Conservation (phyloP, 2,888 invertebrate species). For the Campopleginae sp. region DNA sequence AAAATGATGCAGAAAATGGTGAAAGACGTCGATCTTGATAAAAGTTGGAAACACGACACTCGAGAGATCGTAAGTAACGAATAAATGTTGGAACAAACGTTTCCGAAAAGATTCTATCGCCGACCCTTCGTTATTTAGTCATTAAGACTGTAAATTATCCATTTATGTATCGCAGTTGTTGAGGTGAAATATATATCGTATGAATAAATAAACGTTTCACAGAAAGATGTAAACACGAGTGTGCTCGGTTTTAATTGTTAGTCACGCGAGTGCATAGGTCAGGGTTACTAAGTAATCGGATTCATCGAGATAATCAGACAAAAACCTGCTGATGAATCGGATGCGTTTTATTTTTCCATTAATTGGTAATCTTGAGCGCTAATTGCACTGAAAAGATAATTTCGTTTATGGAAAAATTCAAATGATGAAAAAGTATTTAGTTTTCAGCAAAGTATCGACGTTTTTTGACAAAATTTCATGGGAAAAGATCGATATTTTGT, state of each 20-base stretch:
- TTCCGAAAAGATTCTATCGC: not conserved
- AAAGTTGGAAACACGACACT: not conserved
- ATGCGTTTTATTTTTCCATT: not conserved
- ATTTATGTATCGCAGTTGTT: not conserved
- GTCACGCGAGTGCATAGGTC: not conserved
- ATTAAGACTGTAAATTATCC: not conserved
- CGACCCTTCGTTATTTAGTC: not conserved
- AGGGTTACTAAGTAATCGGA: not conserved
- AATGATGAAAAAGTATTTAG: too few relatives aligned
- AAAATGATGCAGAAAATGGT: not conserved
- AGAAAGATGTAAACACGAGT: not conserved
- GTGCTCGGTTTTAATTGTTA: not conserved
- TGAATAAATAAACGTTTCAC: constrained; percentile 8
- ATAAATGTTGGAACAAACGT: not conserved
- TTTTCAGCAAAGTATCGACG: too few relatives aligned
- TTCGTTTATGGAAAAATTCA: too few relatives aligned
- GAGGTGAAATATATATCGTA: not conserved
- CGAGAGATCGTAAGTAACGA: not conserved
- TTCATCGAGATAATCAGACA: not conserved
- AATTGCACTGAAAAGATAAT: too few relatives aligned
- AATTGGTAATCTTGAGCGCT: too few relatives aligned
- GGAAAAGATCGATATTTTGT: too few relatives aligned
- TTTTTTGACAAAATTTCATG: too few relatives aligned
- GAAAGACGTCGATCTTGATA: not conserved
- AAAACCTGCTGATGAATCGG: not conserved